Percentiles rank a stretch among this genome's conserved stretches.
Conservation (phyloP, 2,888 invertebrate species). For the Rutpela maculata region DNA sequence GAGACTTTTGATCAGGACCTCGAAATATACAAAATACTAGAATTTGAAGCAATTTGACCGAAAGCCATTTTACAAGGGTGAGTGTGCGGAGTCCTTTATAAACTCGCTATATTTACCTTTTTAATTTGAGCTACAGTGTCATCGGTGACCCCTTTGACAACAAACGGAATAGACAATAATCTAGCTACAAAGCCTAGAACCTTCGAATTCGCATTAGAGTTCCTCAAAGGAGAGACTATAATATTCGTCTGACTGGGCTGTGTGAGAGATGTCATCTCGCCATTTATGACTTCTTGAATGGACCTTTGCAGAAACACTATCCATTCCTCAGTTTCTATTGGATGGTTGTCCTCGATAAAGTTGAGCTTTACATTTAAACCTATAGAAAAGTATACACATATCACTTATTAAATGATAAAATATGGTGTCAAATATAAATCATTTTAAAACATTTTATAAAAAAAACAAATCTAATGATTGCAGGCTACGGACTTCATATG, state of each 20-base stretch:
- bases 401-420: not conserved
- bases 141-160: conserved; percentile 73
- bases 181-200: conserved; percentile 81
- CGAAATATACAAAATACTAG: too few species aligned
- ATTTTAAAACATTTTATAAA: too few species aligned
- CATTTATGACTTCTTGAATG: conserved; percentile 88
- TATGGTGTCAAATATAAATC: too few species aligned
- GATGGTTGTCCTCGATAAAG: conserved; percentile 72
- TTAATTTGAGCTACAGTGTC: conserved; percentile 75
- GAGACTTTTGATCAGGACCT: too few species aligned
- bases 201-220: conserved; percentile 78
- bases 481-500: too few species aligned
- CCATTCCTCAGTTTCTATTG: conserved; percentile 92
- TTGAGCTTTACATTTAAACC: conserved; percentile 59
- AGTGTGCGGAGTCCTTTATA: too few species aligned
- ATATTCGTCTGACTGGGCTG: conserved; percentile 80
- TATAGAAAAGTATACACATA: conserved; percentile 37
- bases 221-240: conserved; percentile 79
- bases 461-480: too few species aligned
- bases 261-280: conserved; percentile 84
- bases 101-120: conserved; percentile 67
- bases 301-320: conserved; percentile 87
- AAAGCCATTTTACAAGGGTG: too few species aligned
- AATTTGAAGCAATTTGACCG: too few species aligned
- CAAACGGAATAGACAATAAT: conserved; percentile 80